Base-by-base conservation (phyloP, 2,888 invertebrate species). In the Cryptus viduatorius region DNA sequence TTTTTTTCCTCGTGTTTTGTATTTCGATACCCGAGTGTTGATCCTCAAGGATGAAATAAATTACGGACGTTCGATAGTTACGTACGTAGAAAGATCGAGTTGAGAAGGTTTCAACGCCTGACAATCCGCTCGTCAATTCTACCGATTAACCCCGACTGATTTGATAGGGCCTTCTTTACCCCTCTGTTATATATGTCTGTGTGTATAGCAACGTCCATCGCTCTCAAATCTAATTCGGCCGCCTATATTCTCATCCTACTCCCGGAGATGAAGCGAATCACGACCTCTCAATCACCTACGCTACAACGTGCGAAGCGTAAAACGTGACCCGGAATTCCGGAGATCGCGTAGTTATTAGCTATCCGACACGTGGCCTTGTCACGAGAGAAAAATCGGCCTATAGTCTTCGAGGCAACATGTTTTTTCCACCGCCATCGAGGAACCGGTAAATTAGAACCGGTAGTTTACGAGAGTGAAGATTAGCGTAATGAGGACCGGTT, bases 61-160 rank as follows among this genome's bases (percentile, higher is more conserved):
- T 61, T 31, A 14, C 12, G 4, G 59, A 8, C 46, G 14, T 53
- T 16, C 59, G 68, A 75, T 37, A 75, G 48, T 42, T 76, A 50
- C 64, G 24, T 71, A 76, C 81, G 81, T 82, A 68, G 81, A 65
- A 69, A 31, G 78, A 73, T 68, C 24, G 16, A 31, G 46, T 50
- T 69, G 48, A 61, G 37, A 68, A 61, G 83, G 72, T 76, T 80
- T 73, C 59, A 79, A 83, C 68, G 69, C 44, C 80, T 86, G 83
- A 61, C 85, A 85, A 84, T 86, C 85, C 81, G 78, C 59, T 78
- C 82, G 84, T 84, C 84, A 87, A 87, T 87, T 85, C 53, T 12
- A 68, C 77, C 86, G 84, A 81, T 87, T 86, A 82, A 86, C 84
- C 81, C 46, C 73, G 46, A 46, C 80, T 80, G 80, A 84, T 84